Evolutionary conservation across 2,797 vertebrate species (phyloP), one percentile per base, ranked within the genome.

Genomic region (Meda fulgida): DNA sequence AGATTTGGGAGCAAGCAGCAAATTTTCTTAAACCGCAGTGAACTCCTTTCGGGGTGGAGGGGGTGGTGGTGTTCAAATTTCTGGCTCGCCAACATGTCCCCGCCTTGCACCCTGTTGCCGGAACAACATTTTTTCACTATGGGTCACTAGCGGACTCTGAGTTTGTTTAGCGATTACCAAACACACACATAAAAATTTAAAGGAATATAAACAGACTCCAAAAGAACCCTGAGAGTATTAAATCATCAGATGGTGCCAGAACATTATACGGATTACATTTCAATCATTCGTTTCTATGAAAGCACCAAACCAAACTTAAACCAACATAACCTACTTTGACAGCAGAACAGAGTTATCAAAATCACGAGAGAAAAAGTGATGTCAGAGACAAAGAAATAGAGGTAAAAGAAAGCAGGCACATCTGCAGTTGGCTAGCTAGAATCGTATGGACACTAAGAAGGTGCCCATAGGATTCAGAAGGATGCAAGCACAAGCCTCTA

Each of bases 1-100:
- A 78, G 72, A 67, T 72, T 34, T 84, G 73, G 72, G 78, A 84
- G 53, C 23, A 72, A 80, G 75, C 85, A 65, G 81, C 73, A 86
- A 87, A 84, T 87, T 86, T 89, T 81, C 72, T 80, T 84, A 83
- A 83, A 81, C 85, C 46, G 34, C 46, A 78, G 72, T 76, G 67
- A 78, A 84, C 51, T 53, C 36, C 65, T 84, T 88, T 83, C 86
- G 26, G 72, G 70, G 73, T 76, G 63, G 67, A 21, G 63, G 72
- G 78, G 67, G 79, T 48, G 46, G 46, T 48, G 63, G 67, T 21
- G 48, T 80, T 86, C 75, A 78, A 88, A 80, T 51, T 84, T 85
- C 75, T 78, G 46, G 10, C 63, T 40, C 51, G 36, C 46, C 63
- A 84, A 79, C 70, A 69, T 86, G 72, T 84, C 75, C 83, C 60